These are phyloP conservation scores for Semibalanus balanoides DNA, from an alignment of 1,140 invertebrate species.

Conservation along the genomic window DNA sequence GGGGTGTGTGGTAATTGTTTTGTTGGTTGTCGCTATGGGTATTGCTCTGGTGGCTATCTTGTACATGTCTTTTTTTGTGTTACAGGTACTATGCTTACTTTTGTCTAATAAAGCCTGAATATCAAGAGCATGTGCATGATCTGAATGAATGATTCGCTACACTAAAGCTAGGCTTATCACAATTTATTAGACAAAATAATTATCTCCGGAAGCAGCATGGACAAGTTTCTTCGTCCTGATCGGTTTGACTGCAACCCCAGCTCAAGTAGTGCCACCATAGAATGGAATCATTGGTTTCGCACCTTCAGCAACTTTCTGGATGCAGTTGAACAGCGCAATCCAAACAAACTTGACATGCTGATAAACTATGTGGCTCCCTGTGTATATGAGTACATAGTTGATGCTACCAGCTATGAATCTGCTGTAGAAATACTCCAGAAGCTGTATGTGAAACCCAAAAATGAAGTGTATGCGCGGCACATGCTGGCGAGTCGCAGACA, in stretches of 20 bases:
- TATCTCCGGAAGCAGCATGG: background rate
- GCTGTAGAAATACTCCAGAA: conserved; percentile 4
- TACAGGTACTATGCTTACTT: no score
- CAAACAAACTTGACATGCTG: conserved; percentile 14
- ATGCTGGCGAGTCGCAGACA: conserved; percentile 11
- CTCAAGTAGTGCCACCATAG: background rate
- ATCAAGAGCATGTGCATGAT: no score
- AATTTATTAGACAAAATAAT: background rate
- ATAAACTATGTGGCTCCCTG: conserved; percentile 13
- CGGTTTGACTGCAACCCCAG: conserved; percentile 7
- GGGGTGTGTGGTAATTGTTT: no score
- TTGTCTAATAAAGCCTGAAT: no score
- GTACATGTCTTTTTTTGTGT: no score
- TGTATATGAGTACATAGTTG: conserved; percentile 10
- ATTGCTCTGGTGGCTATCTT: no score
- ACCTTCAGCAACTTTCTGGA: conserved; percentile 6
- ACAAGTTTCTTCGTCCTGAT: conserved; percentile 27
- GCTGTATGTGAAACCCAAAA: conserved; percentile 12
- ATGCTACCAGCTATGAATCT: conserved; percentile 3
- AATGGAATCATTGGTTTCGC: conserved; percentile 9
- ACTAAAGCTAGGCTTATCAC: background rate
- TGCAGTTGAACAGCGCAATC: background rate
- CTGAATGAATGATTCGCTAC: no score
- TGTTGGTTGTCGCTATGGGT: no score
- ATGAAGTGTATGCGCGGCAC: conserved; percentile 16